Percentiles rank a stretch among this genome's conserved stretches.
These are phyloP conservation scores for Sminthopsis crassicaudata DNA, from an alignment of 2,113 vertebrate genomes.

Conservation along the genomic window DNA sequence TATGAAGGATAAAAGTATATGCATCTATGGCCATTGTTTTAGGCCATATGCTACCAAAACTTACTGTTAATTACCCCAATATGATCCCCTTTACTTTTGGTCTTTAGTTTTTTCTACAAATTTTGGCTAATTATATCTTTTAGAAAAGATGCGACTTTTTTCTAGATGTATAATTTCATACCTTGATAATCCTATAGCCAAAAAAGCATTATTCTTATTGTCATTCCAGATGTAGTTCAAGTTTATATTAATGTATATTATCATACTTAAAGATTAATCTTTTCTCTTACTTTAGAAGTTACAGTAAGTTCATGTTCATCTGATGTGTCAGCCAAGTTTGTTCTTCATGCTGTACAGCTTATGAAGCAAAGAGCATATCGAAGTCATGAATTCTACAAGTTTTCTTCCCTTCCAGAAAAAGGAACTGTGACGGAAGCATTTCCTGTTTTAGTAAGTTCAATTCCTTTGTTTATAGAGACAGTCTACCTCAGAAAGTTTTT, in stretches of 20 bases:
- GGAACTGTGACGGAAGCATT: slow-evolving; percentile 95
- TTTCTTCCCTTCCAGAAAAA: slow-evolving; percentile 94
- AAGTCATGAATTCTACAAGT: slow-evolving; percentile 98
- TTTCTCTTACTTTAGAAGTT: slow-evolving; percentile 87
- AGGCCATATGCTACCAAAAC: not conserved
- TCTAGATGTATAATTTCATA: slow-evolving; percentile 7
- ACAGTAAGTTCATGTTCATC: slow-evolving; percentile 93
- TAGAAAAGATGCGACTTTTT: not conserved
- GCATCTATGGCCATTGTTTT: not conserved
- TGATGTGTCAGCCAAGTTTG: slow-evolving; percentile 97
- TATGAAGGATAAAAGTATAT: not conserved
- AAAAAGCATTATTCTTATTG: not conserved
- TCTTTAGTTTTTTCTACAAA: not conserved
- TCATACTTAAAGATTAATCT: not conserved
- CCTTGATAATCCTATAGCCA: not conserved
- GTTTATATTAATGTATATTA: not conserved
- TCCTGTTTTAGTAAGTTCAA: slow-evolving; percentile 94
- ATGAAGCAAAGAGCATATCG: slow-evolving; percentile 96
- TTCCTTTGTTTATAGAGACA: no score
- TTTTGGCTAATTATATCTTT: slow-evolving; percentile 5
- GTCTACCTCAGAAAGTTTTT: no score
- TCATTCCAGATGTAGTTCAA: not conserved
- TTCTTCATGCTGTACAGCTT: slow-evolving; percentile 96
- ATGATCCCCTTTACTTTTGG: not conserved
- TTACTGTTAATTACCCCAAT: not conserved